Conservation (phyloP, 2,888 invertebrate species). For the Hedya salicella region DNA sequence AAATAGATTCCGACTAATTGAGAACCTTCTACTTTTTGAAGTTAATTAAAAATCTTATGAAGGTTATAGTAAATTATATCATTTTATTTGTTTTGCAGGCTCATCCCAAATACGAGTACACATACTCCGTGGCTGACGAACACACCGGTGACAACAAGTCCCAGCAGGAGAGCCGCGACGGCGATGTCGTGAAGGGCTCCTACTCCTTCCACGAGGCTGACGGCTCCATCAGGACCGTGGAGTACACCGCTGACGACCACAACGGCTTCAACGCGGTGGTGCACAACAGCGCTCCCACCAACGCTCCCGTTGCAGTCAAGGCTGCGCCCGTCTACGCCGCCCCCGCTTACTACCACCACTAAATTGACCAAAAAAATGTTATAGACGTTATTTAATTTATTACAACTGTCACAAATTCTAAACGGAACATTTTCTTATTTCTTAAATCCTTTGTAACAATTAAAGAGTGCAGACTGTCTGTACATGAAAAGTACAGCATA, state of each 20-base stretch:
- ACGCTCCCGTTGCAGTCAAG: slow-evolving; percentile 45
- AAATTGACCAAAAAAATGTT: slow-evolving; percentile 3
- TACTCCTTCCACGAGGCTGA: slow-evolving; percentile 82
- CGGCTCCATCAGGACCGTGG: slow-evolving; percentile 79
- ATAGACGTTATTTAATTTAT: neutral
- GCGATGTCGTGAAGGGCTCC: slow-evolving; percentile 83
- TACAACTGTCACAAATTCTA: neutral
- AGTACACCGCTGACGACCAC: slow-evolving; percentile 79
- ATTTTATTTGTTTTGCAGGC: slow-evolving; percentile 54
- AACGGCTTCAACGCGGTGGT: slow-evolving; percentile 70
- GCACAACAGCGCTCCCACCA: slow-evolving; percentile 53
- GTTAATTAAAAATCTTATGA: too few relatives aligned
- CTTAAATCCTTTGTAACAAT: too few relatives aligned
- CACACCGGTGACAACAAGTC: slow-evolving; percentile 81
- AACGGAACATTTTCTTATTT: neutral
- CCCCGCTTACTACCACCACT: slow-evolving; percentile 44
- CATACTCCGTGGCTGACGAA: slow-evolving; percentile 74
- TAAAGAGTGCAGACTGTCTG: too few relatives aligned
- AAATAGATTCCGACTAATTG: too few relatives aligned
- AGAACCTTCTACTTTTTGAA: too few relatives aligned
- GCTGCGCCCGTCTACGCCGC: slow-evolving; percentile 37
- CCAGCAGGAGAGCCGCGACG: slow-evolving; percentile 77
- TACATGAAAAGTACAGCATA: too few relatives aligned
- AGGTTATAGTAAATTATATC: neutral
- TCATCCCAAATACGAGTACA: slow-evolving; percentile 77